Conservation (phyloP, 1,140 invertebrate genomes). For the Aphelenchoides avenae region DNA sequence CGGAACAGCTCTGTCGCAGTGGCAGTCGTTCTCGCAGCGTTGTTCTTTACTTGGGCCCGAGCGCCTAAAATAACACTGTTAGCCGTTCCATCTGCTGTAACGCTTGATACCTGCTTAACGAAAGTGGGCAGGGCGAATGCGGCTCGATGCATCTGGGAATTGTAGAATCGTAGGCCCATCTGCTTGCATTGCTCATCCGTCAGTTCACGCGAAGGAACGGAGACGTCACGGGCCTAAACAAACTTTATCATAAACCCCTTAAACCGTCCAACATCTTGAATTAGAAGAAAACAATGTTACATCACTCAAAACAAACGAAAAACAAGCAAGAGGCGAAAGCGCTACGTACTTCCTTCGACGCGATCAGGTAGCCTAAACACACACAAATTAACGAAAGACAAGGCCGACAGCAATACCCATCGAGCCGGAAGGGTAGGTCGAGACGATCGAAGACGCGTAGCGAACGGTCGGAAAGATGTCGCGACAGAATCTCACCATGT, state of each 20-base stretch:
- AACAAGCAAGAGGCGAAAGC: too few species aligned
- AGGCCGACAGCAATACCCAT: too few species aligned
- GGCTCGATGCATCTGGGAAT: slow-evolving; percentile 73
- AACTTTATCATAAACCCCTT: slow-evolving; percentile 17
- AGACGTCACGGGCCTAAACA: slow-evolving; percentile 69
- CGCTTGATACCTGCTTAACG: too few species aligned
- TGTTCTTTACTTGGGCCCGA: too few species aligned
- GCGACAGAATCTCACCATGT: slow-evolving; percentile 71
- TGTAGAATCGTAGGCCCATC: slow-evolving; percentile 75
- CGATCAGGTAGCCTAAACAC: slow-evolving; percentile 72
- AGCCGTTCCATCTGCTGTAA: too few species aligned
- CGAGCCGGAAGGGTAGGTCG: slow-evolving; percentile 90
- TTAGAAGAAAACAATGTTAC: slow-evolving; percentile 22
- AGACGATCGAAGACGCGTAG: slow-evolving; percentile 78
- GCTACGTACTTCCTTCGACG: slow-evolving; percentile 43
- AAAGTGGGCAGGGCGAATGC: slow-evolving; percentile 82
- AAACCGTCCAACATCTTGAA: slow-evolving; percentile 3
- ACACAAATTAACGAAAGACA: too few species aligned
- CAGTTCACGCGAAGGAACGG: slow-evolving; percentile 69
- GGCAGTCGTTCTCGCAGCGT: too few species aligned
- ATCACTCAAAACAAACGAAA: slow-evolving; percentile 16
- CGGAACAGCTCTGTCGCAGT: too few species aligned
- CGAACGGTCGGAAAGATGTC: slow-evolving; percentile 72
- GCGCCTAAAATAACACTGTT: too few species aligned
- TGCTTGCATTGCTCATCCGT: slow-evolving; percentile 68